Conservation (phyloP, 2,888 invertebrate species). For the Cerastoderma edule region DNA sequence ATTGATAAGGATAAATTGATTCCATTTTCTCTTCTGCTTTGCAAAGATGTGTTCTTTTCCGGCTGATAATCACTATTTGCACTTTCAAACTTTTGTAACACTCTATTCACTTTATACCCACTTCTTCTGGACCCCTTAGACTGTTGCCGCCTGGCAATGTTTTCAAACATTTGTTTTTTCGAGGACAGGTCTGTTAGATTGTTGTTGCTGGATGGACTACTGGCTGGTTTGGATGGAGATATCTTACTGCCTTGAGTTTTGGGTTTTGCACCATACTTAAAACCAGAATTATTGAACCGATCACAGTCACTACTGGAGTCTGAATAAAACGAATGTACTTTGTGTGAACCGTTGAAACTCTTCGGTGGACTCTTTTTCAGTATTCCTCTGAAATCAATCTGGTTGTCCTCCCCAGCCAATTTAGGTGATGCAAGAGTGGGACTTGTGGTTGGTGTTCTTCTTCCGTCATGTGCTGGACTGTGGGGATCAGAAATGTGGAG, state of each 20-base stretch:
- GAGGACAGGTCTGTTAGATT: constrained; percentile 28
- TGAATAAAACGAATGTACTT: constrained; percentile 3
- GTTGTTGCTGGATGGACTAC: not conserved
- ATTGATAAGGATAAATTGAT: constrained; percentile 6
- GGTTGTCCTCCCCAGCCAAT: too few species aligned
- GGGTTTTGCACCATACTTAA: not conserved
- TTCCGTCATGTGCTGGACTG: too few species aligned
- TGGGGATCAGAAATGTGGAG: too few species aligned
- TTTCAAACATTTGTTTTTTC: constrained; percentile 36
- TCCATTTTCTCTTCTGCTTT: constrained; percentile 11
- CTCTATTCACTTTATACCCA: constrained; percentile 31
- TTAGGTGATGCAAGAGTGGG: too few species aligned
- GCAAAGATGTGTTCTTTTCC: constrained; percentile 4
- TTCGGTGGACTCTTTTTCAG: constrained; percentile 44
- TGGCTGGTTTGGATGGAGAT: constrained; percentile 7
- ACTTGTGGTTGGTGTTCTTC: too few species aligned
- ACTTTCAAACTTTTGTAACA: constrained; percentile 39
- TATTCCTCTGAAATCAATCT: constrained; percentile 60
- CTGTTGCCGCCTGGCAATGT: not conserved
- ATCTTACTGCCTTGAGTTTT: constrained; percentile 6
- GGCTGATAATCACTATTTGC: not conserved
- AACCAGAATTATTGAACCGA: constrained; percentile 24
- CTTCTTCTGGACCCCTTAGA: not conserved
- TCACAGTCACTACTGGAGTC: constrained; percentile 28
- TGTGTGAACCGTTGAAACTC: not conserved